Percentiles rank a stretch among this genome's conserved stretches.
Conservation (phyloP, 2,113 vertebrate species). For the Pristiophorus japonicus region DNA sequence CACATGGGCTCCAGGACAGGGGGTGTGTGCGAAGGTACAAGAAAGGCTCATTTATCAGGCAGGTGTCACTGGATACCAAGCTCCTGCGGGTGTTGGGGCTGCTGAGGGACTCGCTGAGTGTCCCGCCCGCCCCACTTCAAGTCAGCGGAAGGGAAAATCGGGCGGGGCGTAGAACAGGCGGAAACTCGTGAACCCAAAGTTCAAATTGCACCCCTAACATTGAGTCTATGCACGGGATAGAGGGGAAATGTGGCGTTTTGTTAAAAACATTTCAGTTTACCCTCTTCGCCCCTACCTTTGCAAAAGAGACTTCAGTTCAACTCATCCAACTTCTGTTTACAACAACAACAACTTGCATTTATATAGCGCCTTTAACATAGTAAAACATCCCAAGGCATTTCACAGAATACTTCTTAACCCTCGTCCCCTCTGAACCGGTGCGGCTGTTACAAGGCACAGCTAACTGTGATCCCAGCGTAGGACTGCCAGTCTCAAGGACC, state of each 20-base stretch:
- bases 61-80: no score
- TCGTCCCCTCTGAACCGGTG: not conserved
- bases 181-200: no score
- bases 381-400: no score
- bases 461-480: not conserved
- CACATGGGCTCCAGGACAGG: no score
- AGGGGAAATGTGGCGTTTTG: not conserved
- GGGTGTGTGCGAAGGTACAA: no score
- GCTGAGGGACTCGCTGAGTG: no score
- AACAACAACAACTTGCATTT: no score
- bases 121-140: not conserved
- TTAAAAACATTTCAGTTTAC: not conserved
- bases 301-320: not conserved
- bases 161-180: not conserved
- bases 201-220: not conserved
- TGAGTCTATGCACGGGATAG: not conserved
- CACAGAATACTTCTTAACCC: not conserved
- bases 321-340: no score
- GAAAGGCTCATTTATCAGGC: no score
- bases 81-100: no score
- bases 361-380: no score
- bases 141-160: not conserved
- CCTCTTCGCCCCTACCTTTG: not conserved
- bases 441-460: not conserved
- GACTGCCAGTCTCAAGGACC: not conserved